Evolutionary conservation across 2,888 invertebrate species (phyloP), one percentile per base, ranked within the genome.

Genomic region (Tachina lurida): DNA sequence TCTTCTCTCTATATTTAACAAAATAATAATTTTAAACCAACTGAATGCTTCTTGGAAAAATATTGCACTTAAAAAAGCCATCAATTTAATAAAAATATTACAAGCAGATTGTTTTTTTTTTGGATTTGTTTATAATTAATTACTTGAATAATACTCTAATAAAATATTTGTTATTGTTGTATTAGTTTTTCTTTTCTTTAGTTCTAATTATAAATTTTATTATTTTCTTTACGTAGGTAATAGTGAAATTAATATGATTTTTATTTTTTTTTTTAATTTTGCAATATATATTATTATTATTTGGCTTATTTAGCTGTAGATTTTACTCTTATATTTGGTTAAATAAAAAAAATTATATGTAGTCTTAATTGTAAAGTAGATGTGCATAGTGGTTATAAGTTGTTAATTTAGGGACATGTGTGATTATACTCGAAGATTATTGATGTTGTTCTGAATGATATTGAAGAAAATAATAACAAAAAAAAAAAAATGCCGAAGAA

Each of bases 301-400:
- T 91, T 91, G 91, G 90, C 90, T 92, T 90, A 90, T 90, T 91
- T 91, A 91, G 91, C 91, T 91, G 91, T 92, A 91, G 91, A 90
- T 89, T 89, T 88, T 56, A 54, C 22, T 52, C 76, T 62, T 31
- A 71, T 68, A 65, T 15, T 65, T 15, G 3, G 10, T 52, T 52
- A n/a, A 49, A 31, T 15, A 52, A 70, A 39, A 13, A n/a, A 15
- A 54, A 75, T n/a, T 60, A 49, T 39, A 49, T 31, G 13, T 47
- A 31, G 15, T 56, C 22, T 56, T 41, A 15, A 43, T 43, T 56
- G 19, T 45, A 45, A 58, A 45, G 22, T 1, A 45, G 19, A 63
- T 62, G 4, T 10, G n/a, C 10, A 60, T n/a, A n/a, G 41, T n/a
- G 13, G 9, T 9, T 70, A 31, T 45, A 71, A 73, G 7, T 31